These are phyloP conservation scores for Prunella strophiata DNA, from an alignment of 2,797 vertebrate genomes.

Conservation along the genomic window DNA sequence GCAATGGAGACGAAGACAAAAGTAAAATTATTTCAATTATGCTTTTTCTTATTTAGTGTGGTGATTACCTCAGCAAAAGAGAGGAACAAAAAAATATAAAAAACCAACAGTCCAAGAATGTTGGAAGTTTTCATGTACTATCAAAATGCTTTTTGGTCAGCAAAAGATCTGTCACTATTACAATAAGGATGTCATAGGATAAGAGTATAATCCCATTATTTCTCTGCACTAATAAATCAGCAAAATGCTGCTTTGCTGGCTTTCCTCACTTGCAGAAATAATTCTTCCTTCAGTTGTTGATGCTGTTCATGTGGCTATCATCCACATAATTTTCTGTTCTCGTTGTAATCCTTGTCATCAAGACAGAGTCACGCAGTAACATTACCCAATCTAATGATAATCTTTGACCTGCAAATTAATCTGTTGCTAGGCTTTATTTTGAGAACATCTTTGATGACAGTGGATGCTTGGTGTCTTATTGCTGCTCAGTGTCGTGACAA, in stretches of 20 bases:
- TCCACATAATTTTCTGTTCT: background rate
- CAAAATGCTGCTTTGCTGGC: background rate
- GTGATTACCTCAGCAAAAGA: background rate
- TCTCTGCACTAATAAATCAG: background rate
- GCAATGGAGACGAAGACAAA: background rate
- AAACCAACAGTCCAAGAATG: background rate
- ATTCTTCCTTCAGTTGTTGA: background rate
- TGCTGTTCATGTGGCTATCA: background rate
- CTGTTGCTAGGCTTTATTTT: background rate
- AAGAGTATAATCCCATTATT: background rate
- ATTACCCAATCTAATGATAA: background rate
- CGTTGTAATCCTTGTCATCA: background rate
- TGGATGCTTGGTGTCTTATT: background rate
- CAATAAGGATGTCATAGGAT: background rate
- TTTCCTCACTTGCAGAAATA: background rate
- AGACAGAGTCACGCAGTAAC: background rate
- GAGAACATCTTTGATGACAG: background rate
- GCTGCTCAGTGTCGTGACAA: background rate
- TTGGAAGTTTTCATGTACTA: background rate
- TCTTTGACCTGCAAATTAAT: slow-evolving; percentile 6
- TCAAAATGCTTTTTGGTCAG: background rate
- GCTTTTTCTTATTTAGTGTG: background rate
- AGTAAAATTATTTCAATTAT: background rate
- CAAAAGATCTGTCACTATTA: background rate
- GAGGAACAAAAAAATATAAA: background rate